Percentiles rank a stretch among this genome's conserved stretches.
Evolutionary conservation across 2,113 vertebrate species (phyloP).

Genomic region (Arizona elegans): DNA sequence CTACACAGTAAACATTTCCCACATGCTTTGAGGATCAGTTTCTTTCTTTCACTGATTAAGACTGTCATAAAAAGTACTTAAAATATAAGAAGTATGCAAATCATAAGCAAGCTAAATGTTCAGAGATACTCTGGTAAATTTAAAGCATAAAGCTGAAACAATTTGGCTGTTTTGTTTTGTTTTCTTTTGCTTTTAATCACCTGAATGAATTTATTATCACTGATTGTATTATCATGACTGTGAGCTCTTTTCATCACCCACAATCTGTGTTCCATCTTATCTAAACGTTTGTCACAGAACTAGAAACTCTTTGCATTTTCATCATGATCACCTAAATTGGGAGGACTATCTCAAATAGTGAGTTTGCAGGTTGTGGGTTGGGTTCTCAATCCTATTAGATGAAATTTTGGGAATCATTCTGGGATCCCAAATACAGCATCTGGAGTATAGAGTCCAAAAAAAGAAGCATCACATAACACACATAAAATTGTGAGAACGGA

Average conservation of each 20-base stretch:
- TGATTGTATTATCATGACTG: background rate
- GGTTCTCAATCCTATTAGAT: background rate
- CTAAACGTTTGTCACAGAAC: background rate
- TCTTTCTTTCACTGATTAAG: background rate
- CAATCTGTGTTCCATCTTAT: background rate
- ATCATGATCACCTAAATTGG: background rate
- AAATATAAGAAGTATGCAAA: background rate
- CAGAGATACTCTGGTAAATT: background rate
- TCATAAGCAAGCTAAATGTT: background rate
- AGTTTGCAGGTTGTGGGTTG: background rate
- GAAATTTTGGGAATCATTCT: background rate
- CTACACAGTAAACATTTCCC: background rate
- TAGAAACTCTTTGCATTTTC: background rate
- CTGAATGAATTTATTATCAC: background rate
- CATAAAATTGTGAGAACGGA: background rate
- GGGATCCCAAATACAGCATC: background rate
- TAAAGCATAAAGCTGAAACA: background rate
- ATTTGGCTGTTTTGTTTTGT: background rate
- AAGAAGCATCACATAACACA: background rate
- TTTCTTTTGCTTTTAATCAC: background rate
- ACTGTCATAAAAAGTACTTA: background rate
- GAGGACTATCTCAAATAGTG: background rate
- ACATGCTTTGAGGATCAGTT: background rate
- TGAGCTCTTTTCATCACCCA: background rate
- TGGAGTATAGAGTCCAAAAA: background rate